These are phyloP conservation scores for Camponotus pennsylvanicus DNA, from an alignment of 1,140 invertebrate genomes.

Conservation along the genomic window DNA sequence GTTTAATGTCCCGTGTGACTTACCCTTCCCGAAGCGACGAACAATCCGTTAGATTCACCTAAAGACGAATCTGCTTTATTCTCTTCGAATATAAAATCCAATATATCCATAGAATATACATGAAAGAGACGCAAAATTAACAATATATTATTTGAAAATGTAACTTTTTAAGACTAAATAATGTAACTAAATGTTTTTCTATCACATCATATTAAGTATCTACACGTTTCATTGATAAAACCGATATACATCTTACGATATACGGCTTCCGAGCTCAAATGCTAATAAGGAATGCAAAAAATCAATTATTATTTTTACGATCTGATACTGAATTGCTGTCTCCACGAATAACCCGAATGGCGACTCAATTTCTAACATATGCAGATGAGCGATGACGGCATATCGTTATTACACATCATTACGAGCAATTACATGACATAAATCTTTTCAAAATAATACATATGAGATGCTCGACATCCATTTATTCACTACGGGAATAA, in stretches of 20 bases:
- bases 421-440: slow-evolving; percentile 45
- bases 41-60: slow-evolving; percentile 66
- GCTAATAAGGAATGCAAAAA: slow-evolving; percentile 15
- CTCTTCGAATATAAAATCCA: neutral
- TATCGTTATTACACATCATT: slow-evolving; percentile 45
- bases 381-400: neutral
- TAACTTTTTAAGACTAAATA: too few relatives aligned
- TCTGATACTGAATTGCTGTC: neutral
- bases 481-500: slow-evolving; percentile 14
- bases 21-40: slow-evolving; percentile 73
- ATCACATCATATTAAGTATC: neutral
- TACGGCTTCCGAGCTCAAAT: neutral
- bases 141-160: too few relatives aligned
- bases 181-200: too few relatives aligned
- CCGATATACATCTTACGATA: neutral
- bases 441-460: slow-evolving; percentile 28
- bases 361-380: slow-evolving; percentile 47
- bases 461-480: neutral
- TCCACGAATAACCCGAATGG: slow-evolving; percentile 31
- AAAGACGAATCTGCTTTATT: neutral
- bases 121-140: too few relatives aligned
- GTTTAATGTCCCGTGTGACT: slow-evolving; percentile 78
- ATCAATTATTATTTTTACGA: slow-evolving; percentile 54
- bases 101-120: too few relatives aligned
- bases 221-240: neutral